phyloP scores from a whole-genome alignment of 2,888 invertebrate genomes.

The Mylabris sibirica region DNA sequence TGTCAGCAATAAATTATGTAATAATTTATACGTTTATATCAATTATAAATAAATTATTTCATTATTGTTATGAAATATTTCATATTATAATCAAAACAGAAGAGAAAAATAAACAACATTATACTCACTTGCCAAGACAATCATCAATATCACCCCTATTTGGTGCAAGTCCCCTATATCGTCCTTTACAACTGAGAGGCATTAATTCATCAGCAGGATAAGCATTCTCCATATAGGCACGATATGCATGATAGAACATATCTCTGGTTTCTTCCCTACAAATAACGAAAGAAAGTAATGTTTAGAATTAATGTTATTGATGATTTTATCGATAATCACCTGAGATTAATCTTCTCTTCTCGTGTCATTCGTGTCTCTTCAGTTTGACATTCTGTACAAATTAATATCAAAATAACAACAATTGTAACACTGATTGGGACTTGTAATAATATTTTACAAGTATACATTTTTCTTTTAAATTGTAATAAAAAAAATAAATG shows the following conservation, averaged over 20 bases:
- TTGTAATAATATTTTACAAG: slow-evolving; percentile 36
- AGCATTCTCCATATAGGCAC: slow-evolving; percentile 96
- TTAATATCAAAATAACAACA: slow-evolving; percentile 24
- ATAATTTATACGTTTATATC: background rate
- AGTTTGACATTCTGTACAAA: slow-evolving; percentile 28
- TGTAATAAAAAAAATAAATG: slow-evolving; percentile 42
- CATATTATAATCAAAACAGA: background rate
- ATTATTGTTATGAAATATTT: slow-evolving; percentile 1
- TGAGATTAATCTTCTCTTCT: slow-evolving; percentile 38
- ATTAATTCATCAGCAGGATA: slow-evolving; percentile 98
- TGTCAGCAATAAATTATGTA: slow-evolving; percentile 13
- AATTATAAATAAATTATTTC: background rate
- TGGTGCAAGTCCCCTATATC: slow-evolving; percentile 88
- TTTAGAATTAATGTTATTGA: slow-evolving; percentile 20
- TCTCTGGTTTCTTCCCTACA: slow-evolving; percentile 87
- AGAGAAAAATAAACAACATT: background rate
- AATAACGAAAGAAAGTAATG: slow-evolving; percentile 37
- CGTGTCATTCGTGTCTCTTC: slow-evolving; percentile 37
- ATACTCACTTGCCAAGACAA: slow-evolving; percentile 91
- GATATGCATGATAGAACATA: slow-evolving; percentile 97
- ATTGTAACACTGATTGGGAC: slow-evolving; percentile 34
- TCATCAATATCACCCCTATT: slow-evolving; percentile 97
- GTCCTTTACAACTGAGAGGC: slow-evolving; percentile 94
- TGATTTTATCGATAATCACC: slow-evolving; percentile 40
- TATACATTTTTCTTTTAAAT: slow-evolving; percentile 32